Base-by-base conservation (phyloP, 2,888 invertebrate species). In the Oscheius myriophilus region DNA sequence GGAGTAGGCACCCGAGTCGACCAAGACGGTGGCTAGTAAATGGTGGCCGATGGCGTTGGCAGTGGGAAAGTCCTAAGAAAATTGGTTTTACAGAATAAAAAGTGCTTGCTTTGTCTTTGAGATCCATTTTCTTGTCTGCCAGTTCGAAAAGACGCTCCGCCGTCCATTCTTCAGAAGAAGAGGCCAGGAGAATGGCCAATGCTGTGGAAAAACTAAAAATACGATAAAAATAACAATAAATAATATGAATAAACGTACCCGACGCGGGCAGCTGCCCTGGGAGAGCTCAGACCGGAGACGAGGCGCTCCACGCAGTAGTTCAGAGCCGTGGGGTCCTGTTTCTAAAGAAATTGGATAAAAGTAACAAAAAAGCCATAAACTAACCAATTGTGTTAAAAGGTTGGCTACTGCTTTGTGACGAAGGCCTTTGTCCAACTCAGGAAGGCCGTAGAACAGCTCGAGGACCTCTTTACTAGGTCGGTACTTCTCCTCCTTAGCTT, bases 241-340 rank as follows among this genome's bases (percentile, higher is more conserved):
- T 3, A 33, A 33, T 33, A 33, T 33, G 33, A 33, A 33, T 33
- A 6, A 33, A 53, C 52, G 11, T 74, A 72, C 14, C 80, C 80
- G 12, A 80, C 43, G 25, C 80, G 51, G 9, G 75, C 70, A n/a
- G 80, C 80, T 18, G 76, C 78, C 64, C 80, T 53, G 2, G 71
- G 39, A 4, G 78, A 80, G 25, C 69, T 49, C 25, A 78, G 69
- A 39, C 80, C 80, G 9, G 69, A 54, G 23, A 80, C 70, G 3
- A 80, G 59, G 54, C 80, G 53, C 52, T 78, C 78, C 21, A 78
- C 14, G 21, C 70, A 69, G 57, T 80, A 80, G n/a, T 65, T 49
- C 14, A 55, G 21, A 12, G 58, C 61, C 16, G 61, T 70, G 3
- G 69, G 26, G 33, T 78, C 78, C 0, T 55, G 52, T 21, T 70